A percentile compares a stretch with the other conserved stretches of the same genome.
phyloP scores from a whole-genome alignment of 2,888 invertebrate species.

The Drosophila setosimentum region DNA sequence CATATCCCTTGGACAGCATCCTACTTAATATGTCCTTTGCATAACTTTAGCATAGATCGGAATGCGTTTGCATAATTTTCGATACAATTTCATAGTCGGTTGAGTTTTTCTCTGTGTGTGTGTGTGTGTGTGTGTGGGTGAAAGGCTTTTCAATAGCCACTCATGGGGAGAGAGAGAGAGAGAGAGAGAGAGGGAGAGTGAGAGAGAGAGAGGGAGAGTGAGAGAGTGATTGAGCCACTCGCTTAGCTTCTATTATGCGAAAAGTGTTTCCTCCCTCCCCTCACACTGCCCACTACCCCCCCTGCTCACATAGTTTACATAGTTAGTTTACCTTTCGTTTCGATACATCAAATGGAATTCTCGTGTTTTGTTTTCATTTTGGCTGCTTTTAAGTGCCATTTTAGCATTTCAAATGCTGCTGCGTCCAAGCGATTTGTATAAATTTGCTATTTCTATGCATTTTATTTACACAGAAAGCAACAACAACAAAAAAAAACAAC shows the following conservation, averaged over 20 bases:
- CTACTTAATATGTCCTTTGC: conserved; percentile 68
- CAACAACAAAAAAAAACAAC: not conserved
- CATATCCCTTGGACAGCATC: not conserved
- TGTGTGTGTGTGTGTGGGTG: conserved; percentile 51
- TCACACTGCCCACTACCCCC: no score
- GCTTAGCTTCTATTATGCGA: conserved; percentile 59
- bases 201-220: no score
- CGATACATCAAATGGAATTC: conserved; percentile 79
- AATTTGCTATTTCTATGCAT: conserved; percentile 82
- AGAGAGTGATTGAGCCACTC: conserved; percentile 4
- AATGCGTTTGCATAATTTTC: conserved; percentile 74
- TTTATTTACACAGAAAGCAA: conserved; percentile 61
- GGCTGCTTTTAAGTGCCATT: conserved; percentile 80
- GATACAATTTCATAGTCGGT: conserved; percentile 85
- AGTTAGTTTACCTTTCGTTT: conserved; percentile 59
- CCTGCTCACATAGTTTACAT: conserved; percentile 72
- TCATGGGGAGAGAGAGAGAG: conserved; percentile 6
- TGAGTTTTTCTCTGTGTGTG: conserved; percentile 59
- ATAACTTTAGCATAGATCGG: conserved; percentile 73
- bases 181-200: no score
- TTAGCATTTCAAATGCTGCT: conserved; percentile 80
- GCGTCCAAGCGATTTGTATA: conserved; percentile 72
- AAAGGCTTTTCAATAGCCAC: conserved; percentile 74
- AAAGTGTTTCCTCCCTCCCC: conserved; percentile 34
- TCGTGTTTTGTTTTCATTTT: conserved; percentile 84